These are phyloP conservation scores for Rhinatrema bivittatum DNA, from an alignment of 2,797 vertebrate genomes.

Conservation along the genomic window DNA sequence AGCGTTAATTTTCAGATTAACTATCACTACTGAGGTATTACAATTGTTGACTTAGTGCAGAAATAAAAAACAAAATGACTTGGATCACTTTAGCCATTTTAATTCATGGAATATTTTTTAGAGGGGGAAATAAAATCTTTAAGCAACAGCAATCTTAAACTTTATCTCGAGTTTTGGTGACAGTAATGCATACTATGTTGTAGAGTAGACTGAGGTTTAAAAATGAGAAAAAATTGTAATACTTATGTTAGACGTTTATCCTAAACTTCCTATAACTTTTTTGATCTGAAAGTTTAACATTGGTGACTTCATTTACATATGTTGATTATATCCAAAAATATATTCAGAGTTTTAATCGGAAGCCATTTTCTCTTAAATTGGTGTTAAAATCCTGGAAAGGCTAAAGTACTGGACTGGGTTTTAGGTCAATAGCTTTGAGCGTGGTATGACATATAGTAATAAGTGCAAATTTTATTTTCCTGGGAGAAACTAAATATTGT, in stretches of 20 bases:
- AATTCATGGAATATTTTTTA: constrained; percentile 37
- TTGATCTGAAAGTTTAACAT: constrained; percentile 46
- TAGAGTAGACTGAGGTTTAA: constrained; percentile 51
- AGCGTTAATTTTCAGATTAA: too few species aligned
- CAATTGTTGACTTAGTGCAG: too few species aligned
- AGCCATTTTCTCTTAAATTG: constrained; percentile 21
- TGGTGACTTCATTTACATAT: constrained; percentile 34
- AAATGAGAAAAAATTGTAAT: constrained; percentile 46
- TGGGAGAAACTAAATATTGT: constrained; percentile 59
- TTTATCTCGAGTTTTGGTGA: constrained; percentile 61
- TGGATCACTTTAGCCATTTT: constrained; percentile 36
- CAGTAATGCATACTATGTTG: constrained; percentile 59
- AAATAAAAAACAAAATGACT: constrained; percentile 21
- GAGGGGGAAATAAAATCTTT: constrained; percentile 26
- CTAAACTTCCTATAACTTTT: constrained; percentile 46
- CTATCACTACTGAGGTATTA: too few species aligned
- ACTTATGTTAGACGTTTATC: constrained; percentile 37
- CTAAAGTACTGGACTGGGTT: constrained; percentile 19
- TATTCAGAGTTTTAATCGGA: neutral
- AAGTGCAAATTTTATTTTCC: constrained; percentile 47
- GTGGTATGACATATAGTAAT: too few species aligned
- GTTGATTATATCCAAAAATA: constrained; percentile 36
- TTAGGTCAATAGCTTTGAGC: constrained; percentile 38
- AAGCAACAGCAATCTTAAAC: constrained; percentile 49
- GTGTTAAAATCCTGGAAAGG: constrained; percentile 18